A percentile compares a stretch with the other conserved stretches of the same genome.
These are phyloP conservation scores for Actenoides lindsayi DNA, from an alignment of 2,113 vertebrate genomes.

Conservation along the genomic window DNA sequence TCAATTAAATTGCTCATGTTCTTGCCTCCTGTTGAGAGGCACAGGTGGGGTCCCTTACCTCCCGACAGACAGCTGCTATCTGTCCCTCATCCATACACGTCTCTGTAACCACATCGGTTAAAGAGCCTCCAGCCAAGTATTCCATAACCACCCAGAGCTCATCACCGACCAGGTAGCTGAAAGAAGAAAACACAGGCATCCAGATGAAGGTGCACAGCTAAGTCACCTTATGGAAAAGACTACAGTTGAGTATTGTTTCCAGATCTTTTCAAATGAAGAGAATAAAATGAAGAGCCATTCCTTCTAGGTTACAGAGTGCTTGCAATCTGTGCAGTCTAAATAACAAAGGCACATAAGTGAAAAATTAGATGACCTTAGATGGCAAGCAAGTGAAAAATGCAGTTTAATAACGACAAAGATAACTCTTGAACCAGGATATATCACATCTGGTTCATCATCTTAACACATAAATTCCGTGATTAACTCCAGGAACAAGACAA, in stretches of 20 bases:
- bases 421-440: background rate
- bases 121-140: slow-evolving; percentile 94
- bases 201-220: background rate
- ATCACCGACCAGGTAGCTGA: slow-evolving; percentile 96
- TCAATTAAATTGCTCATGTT: background rate
- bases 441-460: background rate
- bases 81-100: slow-evolving; percentile 99
- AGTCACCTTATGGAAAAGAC: background rate
- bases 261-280: background rate
- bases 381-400: background rate
- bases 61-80: slow-evolving; percentile 97
- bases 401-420: background rate
- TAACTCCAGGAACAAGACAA: background rate
- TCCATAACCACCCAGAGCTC: slow-evolving; percentile 99
- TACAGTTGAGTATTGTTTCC: background rate
- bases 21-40: background rate
- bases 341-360: background rate
- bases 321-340: background rate
- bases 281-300: background rate
- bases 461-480: background rate
- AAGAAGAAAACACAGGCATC: slow-evolving; percentile 12
- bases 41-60: slow-evolving; percentile 76
- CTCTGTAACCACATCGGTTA: slow-evolving; percentile 98
- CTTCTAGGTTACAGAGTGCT: background rate
- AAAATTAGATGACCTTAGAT: background rate